These are phyloP conservation scores for Microplitis manilae DNA, from an alignment of 2,888 invertebrate species.

Conservation along the genomic window DNA sequence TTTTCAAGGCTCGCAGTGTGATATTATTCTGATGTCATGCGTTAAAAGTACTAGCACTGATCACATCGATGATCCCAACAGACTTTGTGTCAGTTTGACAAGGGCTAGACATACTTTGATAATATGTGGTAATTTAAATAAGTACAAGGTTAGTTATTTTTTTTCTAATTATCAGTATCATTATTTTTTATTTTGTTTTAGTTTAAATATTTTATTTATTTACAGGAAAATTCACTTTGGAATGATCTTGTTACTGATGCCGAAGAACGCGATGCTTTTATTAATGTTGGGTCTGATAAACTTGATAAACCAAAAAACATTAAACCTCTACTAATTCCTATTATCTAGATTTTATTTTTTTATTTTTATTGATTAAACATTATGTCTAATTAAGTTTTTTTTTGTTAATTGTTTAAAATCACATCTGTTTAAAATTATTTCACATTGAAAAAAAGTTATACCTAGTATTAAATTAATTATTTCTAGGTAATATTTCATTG, in stretches of 20 bases:
- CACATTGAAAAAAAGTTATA: no score
- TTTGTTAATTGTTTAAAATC: no score
- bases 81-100: slow-evolving; percentile 90
- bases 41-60: slow-evolving; percentile 84
- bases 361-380: no score
- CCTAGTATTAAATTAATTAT: no score
- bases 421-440: no score
- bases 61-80: slow-evolving; percentile 82
- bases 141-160: slow-evolving; percentile 74
- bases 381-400: no score
- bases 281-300: slow-evolving; percentile 40
- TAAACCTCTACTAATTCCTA: not conserved
- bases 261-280: slow-evolving; percentile 50
- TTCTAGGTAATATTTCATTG: no score
- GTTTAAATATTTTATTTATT: not conserved
- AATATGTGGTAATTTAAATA: slow-evolving; percentile 80
- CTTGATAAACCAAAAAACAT: not conserved
- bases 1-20: slow-evolving; percentile 90
- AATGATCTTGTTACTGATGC: slow-evolving; percentile 60
- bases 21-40: slow-evolving; percentile 87
- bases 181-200: slow-evolving; percentile 4
- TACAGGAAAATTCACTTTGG: slow-evolving; percentile 62
- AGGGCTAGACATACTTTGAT: slow-evolving; percentile 83
- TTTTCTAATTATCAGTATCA: not conserved
- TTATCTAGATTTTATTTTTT: no score